A percentile compares a stretch with the other conserved stretches of the same genome.
phyloP scores from a whole-genome alignment of 1,140 invertebrate species.

The Mesaphorura yosii region DNA sequence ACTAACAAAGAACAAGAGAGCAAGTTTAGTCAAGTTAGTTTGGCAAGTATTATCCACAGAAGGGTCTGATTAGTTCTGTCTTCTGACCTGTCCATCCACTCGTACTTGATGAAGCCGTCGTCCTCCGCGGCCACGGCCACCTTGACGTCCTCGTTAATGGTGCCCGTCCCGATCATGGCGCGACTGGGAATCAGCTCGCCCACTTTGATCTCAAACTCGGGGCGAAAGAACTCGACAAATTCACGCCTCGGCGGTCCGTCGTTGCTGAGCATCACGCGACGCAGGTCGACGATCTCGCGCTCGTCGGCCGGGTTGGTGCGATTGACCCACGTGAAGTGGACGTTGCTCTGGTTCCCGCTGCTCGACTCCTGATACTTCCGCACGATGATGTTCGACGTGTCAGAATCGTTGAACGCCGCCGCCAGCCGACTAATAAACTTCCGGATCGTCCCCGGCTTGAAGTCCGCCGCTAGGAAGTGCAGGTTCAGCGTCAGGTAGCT shows the following conservation, averaged over 20 bases:
- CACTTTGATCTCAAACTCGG: slow-evolving; percentile 63
- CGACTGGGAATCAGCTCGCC: slow-evolving; percentile 58
- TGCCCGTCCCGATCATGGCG: slow-evolving; percentile 43
- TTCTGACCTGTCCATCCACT: neutral
- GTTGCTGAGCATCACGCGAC: slow-evolving; percentile 45
- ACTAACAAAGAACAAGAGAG: slow-evolving; percentile 37
- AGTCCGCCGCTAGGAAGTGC: slow-evolving; percentile 20
- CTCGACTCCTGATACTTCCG: slow-evolving; percentile 18
- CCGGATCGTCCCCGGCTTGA: slow-evolving; percentile 12
- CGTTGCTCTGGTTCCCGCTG: slow-evolving; percentile 35
- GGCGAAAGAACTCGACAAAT: slow-evolving; percentile 58
- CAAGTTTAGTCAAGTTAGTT: neutral
- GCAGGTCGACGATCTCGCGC: slow-evolving; percentile 55
- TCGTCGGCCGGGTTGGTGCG: slow-evolving; percentile 60
- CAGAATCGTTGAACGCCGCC: slow-evolving; percentile 38
- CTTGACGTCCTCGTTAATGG: neutral
- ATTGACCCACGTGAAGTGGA: slow-evolving; percentile 64
- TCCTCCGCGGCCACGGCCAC: slow-evolving; percentile 4
- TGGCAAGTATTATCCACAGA: neutral
- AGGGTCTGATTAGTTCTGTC: neutral
- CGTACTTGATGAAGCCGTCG: neutral
- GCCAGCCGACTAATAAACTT: slow-evolving; percentile 39
- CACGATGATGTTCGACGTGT: neutral
- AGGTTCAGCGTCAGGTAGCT: no score
- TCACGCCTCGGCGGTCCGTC: slow-evolving; percentile 42